Evolutionary conservation across 1,140 invertebrate genomes (phyloP).

Genomic region (Riptortus pedestris): DNA sequence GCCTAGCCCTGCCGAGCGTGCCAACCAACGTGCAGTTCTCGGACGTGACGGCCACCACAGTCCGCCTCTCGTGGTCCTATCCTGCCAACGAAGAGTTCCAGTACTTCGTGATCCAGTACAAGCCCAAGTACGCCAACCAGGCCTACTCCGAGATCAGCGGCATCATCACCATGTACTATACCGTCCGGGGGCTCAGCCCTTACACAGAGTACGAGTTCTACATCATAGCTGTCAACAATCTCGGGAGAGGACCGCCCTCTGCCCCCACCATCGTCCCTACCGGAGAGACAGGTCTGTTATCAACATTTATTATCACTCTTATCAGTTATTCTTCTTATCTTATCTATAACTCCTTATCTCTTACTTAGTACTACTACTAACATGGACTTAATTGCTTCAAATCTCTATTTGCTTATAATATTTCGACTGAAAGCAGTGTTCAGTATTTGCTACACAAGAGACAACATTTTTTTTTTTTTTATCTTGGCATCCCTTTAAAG

Average conservation of each 20-base stretch:
- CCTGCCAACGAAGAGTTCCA: conserved; percentile 71
- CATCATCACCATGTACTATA: conserved; percentile 85
- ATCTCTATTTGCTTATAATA: too few relatives aligned
- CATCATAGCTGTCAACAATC: conserved; percentile 86
- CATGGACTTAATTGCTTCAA: too few relatives aligned
- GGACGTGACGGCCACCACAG: conserved; percentile 84
- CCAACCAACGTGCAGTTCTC: conserved; percentile 79
- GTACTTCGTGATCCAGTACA: conserved; percentile 93
- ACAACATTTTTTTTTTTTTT: too few relatives aligned
- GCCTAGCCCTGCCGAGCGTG: conserved; percentile 73
- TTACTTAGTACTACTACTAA: too few relatives aligned
- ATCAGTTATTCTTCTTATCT: too few relatives aligned
- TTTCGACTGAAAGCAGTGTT: too few relatives aligned
- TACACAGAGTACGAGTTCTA: conserved; percentile 96
- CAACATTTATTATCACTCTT: too few relatives aligned
- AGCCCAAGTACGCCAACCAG: conserved; percentile 73
- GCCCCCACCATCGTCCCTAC: conserved; percentile 79
- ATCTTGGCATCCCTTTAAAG: too few relatives aligned
- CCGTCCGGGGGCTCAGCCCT: conserved; percentile 75
- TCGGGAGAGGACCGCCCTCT: conserved; percentile 80
- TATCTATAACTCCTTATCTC: too few relatives aligned
- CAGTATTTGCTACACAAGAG: too few relatives aligned
- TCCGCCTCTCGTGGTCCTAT: conserved; percentile 83
- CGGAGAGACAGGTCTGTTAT: conserved; percentile 76
- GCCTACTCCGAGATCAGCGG: conserved; percentile 81